These are phyloP conservation scores for Avahi laniger DNA, from an alignment of 2,797 vertebrate species.

Conservation along the genomic window DNA sequence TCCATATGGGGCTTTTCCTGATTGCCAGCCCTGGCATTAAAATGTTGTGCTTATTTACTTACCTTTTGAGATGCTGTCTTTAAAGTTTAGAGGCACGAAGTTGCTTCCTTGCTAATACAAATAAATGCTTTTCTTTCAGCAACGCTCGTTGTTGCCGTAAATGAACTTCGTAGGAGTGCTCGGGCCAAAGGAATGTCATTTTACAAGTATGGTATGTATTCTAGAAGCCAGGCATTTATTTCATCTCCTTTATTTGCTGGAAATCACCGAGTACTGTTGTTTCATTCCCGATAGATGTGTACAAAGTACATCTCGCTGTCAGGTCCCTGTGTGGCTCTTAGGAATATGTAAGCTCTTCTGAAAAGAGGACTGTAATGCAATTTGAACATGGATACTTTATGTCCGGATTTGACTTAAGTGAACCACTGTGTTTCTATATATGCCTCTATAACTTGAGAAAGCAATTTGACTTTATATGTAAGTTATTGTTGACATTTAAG, in stretches of 20 bases:
- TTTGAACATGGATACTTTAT: conserved; percentile 2
- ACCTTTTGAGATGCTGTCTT: conserved; percentile 41
- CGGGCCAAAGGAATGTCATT: conserved; percentile 90
- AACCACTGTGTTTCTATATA: background rate
- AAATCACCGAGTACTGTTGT: background rate
- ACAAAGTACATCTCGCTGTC: background rate
- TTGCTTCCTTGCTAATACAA: conserved; percentile 39
- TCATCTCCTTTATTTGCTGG: conserved; percentile 24
- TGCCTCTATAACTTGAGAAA: conserved; percentile 33
- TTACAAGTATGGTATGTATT: conserved; percentile 95
- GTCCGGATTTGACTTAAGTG: background rate
- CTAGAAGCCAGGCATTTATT: conserved; percentile 6
- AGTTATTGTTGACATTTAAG: conserved; percentile 44
- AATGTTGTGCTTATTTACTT: background rate
- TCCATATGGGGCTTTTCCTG: background rate
- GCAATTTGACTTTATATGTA: conserved; percentile 21
- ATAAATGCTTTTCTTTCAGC: conserved; percentile 87
- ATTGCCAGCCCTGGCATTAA: background rate
- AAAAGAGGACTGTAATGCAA: conserved; percentile 16
- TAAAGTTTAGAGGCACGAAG: background rate
- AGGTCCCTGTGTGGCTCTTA: background rate
- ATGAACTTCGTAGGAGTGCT: conserved; percentile 95
- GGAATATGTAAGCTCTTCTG: background rate
- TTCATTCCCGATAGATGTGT: background rate
- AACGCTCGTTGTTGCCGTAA: conserved; percentile 96